Percentiles rank a stretch among this genome's conserved stretches.
Conservation (phyloP, 2,113 vertebrate species). For the Origma solitaria region DNA sequence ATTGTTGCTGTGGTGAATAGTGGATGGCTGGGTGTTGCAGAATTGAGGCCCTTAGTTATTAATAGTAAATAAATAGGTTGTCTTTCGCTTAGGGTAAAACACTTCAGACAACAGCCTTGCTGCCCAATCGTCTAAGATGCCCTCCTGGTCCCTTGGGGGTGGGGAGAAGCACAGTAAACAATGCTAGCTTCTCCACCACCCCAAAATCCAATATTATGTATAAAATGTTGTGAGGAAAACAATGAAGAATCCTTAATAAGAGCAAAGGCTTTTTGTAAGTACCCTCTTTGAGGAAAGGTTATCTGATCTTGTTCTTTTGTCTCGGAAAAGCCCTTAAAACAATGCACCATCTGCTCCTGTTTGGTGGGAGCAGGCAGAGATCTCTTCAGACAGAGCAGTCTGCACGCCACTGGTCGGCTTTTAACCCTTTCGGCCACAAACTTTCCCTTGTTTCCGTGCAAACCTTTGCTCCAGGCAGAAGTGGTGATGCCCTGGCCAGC, state of each 20-base stretch:
- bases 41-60: not conserved
- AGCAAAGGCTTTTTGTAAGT: slow-evolving; percentile 52
- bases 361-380: slow-evolving; percentile 30
- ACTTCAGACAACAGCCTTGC: not conserved
- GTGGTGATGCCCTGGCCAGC: not conserved
- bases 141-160: not conserved
- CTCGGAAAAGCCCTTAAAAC: slow-evolving; percentile 51
- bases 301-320: slow-evolving; percentile 65
- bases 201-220: slow-evolving; percentile 35
- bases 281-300: slow-evolving; percentile 49
- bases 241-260: slow-evolving; percentile 59
- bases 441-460: not conserved
- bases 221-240: slow-evolving; percentile 36
- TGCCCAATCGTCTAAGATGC: not conserved
- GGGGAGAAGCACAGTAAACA: slow-evolving; percentile 15
- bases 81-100: not conserved
- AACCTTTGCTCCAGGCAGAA: not conserved
- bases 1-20: not conserved
- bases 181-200: slow-evolving; percentile 20
- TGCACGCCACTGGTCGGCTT: not conserved
- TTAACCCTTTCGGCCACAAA: slow-evolving; percentile 44
- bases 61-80: not conserved
- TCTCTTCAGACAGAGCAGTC: not conserved
- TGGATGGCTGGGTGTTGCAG: not conserved
- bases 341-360: slow-evolving; percentile 62